Percentiles rank a stretch among this genome's conserved stretches.
Evolutionary conservation across 2,888 invertebrate species (phyloP).

Genomic region (Idaea biselata): DNA sequence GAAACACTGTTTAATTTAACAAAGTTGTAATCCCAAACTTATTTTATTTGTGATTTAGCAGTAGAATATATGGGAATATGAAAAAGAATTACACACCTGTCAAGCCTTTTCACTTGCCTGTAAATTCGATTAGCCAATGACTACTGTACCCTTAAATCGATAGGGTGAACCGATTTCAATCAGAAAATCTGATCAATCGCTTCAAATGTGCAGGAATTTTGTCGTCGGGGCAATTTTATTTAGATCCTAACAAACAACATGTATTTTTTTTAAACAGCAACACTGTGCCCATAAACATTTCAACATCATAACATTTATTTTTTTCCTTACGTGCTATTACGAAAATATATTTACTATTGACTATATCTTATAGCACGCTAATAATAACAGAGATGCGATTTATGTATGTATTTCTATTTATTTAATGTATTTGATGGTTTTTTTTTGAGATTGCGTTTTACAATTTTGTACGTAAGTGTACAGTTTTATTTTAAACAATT

Average conservation of each 20-base stretch:
- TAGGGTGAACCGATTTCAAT: too few species aligned
- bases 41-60: too few species aligned
- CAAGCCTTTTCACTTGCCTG: too few species aligned
- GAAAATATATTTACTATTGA: conserved; percentile 17
- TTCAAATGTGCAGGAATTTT: too few species aligned
- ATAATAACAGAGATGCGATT: background rate
- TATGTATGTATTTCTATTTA: background rate
- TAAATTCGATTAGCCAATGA: too few species aligned
- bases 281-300: background rate
- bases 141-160: too few species aligned
- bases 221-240: background rate
- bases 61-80: too few species aligned
- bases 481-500: background rate
- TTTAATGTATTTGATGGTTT: background rate
- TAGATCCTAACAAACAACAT: background rate
- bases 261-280: background rate
- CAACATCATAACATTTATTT: background rate
- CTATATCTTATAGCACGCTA: conserved; percentile 1
- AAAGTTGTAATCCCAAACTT: too few species aligned
- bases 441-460: background rate
- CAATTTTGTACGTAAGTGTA: background rate
- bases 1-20: too few species aligned
- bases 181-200: too few species aligned
- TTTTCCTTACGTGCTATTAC: conserved; percentile 2
- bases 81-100: too few species aligned